phyloP scores from a whole-genome alignment of 2,888 invertebrate genomes.

The Augiades crinisus region DNA sequence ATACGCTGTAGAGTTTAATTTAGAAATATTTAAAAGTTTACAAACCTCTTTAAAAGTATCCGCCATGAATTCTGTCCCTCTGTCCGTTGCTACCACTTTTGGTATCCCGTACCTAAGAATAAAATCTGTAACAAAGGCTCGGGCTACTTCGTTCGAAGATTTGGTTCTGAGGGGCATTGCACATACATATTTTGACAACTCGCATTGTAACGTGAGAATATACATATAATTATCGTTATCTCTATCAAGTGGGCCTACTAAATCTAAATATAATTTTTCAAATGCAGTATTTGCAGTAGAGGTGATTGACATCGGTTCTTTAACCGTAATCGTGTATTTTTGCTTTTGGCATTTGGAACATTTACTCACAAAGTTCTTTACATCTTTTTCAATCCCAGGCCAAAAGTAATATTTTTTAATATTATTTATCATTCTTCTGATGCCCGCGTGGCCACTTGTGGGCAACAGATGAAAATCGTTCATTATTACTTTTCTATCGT shows the following conservation, averaged over 20 bases:
- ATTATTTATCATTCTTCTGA: conserved; percentile 24
- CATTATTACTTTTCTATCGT: conserved; percentile 17
- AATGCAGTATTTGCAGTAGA: conserved; percentile 27
- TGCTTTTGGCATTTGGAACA: conserved; percentile 31
- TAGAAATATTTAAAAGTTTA: conserved; percentile 11
- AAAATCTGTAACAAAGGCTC: conserved; percentile 26
- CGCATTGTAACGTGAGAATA: conserved; percentile 32
- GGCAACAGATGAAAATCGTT: conserved; percentile 28
- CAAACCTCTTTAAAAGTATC: conserved; percentile 12
- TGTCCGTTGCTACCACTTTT: conserved; percentile 19
- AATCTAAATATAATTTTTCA: conserved; percentile 26
- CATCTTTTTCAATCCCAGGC: conserved; percentile 27
- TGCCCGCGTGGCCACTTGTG: conserved; percentile 25
- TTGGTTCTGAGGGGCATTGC: conserved; percentile 24
- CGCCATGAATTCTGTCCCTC: conserved; percentile 26
- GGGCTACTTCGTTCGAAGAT: conserved; percentile 20
- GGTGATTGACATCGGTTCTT: conserved; percentile 28
- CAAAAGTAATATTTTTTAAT: conserved; percentile 23
- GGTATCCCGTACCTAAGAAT: conserved; percentile 28
- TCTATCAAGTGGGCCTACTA: conserved; percentile 28
- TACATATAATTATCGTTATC: conserved; percentile 27
- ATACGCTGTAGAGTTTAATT: conserved; percentile 18
- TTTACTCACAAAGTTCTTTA: conserved; percentile 26
- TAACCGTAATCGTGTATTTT: conserved; percentile 19
- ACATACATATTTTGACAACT: conserved; percentile 30